These are phyloP conservation scores for Whitmania pigra DNA, from an alignment of 1,140 invertebrate genomes.

Conservation along the genomic window DNA sequence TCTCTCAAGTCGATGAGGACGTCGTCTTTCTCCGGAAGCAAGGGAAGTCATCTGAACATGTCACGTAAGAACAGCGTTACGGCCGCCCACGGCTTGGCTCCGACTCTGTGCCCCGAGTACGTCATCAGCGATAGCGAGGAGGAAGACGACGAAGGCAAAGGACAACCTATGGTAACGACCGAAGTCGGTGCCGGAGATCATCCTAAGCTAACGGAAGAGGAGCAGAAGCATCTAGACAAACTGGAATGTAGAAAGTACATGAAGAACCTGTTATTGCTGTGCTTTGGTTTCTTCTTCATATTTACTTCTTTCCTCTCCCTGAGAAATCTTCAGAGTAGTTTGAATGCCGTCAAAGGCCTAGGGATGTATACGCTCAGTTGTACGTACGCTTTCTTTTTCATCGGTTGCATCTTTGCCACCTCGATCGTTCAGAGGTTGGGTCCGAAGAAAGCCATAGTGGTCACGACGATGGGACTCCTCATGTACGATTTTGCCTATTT, in stretches of 20 bases:
- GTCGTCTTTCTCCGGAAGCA: neutral
- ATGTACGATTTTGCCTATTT: slow-evolving; percentile 32
- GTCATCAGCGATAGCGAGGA: neutral
- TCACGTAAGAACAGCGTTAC: neutral
- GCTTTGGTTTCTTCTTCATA: slow-evolving; percentile 29
- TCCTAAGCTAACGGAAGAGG: neutral
- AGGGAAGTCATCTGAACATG: slow-evolving; percentile 3
- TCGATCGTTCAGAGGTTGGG: slow-evolving; percentile 31
- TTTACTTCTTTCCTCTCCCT: slow-evolving; percentile 31
- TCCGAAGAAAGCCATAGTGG: slow-evolving; percentile 28
- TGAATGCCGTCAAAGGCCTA: slow-evolving; percentile 31
- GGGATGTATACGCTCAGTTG: slow-evolving; percentile 49
- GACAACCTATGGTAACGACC: neutral
- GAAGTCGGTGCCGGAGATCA: neutral
- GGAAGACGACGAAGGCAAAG: slow-evolving; percentile 10
- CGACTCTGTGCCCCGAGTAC: neutral
- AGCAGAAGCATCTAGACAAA: slow-evolving; percentile 3
- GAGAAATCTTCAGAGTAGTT: slow-evolving; percentile 36
- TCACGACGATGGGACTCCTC: slow-evolving; percentile 26
- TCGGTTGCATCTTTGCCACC: slow-evolving; percentile 32
- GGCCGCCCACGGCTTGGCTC: neutral
- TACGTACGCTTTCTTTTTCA: slow-evolving; percentile 64
- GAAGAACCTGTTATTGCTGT: slow-evolving; percentile 23
- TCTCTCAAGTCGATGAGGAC: neutral
- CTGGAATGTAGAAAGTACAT: slow-evolving; percentile 16